A percentile compares a stretch with the other conserved stretches of the same genome.
phyloP scores from a whole-genome alignment of 2,888 invertebrate genomes.

The Glyphotaelius pellucidus region DNA sequence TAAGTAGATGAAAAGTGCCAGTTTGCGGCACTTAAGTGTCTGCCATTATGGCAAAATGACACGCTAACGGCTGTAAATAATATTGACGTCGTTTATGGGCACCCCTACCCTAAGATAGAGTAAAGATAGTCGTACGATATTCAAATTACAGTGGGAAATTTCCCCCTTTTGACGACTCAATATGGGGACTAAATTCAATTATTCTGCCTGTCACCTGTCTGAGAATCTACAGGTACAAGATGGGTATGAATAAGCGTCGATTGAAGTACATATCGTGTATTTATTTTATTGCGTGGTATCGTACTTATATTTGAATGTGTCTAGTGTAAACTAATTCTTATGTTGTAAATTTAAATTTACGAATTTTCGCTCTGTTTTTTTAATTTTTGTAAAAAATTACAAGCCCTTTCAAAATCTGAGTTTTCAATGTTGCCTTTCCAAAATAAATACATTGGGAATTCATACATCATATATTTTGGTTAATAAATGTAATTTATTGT shows the following conservation, averaged over 20 bases:
- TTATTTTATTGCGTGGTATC: not conserved
- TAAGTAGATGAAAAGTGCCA: not conserved
- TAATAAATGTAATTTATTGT: too few relatives aligned
- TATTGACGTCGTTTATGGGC: not conserved
- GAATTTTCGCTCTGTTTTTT: too few relatives aligned
- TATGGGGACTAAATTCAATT: not conserved
- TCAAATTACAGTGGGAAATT: not conserved
- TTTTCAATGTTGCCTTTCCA: too few relatives aligned
- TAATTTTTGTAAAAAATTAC: too few relatives aligned
- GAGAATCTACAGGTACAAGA: not conserved
- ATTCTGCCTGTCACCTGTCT: not conserved
- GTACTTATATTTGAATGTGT: not conserved
- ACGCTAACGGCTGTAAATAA: conserved; percentile 8
- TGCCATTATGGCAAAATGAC: conserved; percentile 7
- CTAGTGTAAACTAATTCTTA: not conserved
- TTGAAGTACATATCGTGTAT: not conserved
- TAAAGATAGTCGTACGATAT: not conserved
- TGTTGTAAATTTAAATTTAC: too few relatives aligned
- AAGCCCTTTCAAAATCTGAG: too few relatives aligned
- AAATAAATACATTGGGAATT: too few relatives aligned
- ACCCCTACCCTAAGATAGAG: not conserved
- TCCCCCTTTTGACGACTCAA: not conserved
- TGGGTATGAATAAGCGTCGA: not conserved
- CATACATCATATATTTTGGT: too few relatives aligned
- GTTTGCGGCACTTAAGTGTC: conserved; percentile 7